Base-by-base conservation (phyloP, 2,797 vertebrate species). In the Bothrops alternatus region DNA sequence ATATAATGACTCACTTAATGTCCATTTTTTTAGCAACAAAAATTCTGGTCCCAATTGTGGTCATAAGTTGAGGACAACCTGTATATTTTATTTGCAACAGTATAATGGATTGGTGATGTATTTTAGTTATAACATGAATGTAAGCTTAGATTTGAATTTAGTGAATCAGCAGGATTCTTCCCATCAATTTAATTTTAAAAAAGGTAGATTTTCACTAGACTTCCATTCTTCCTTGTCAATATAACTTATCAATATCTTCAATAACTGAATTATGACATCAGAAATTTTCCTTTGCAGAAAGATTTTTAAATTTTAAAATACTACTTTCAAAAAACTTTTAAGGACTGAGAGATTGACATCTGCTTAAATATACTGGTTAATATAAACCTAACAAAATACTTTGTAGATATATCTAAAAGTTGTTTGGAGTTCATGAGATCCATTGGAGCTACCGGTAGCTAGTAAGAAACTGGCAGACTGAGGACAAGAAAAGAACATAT, bases 41-140 rank as follows among this genome's bases (percentile, higher is more conserved):
- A 69, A 37, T 37, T 37, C n/a, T 73, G 6, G n/a, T 73, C 16
- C n/a, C n/a, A 73, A 73, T 37, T 73, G 14, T 32, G 32, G 32
- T 73, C 65, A 32, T 32, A 73, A 73, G n/a, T 73, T 4, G 14
- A 73, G 65, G 65, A 37, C 65, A 73, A 73, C 65, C 16, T 37
- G 65, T 47, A 14, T 91, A n/a, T 58, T 90, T 95, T 57, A 16
- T 89, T 1, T 92, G 86, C 50, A 82, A 42, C 90, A 90, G 26
- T 58, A 55, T 32, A n/a, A 78, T n/a, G 47, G 47, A 60, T 78
- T 60, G 25, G 47, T 60, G 10, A 8, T 87, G 5, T 16, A 26
- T 60, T 3, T 47, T 82, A 82, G 73, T 58, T 87, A 69, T 28
- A 57, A 55, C n/a, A 37, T 86, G 26, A 90, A 92, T 47, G 20